These are phyloP conservation scores for Sinotaia quadrata DNA, from an alignment of 2,888 invertebrate genomes.

Conservation along the genomic window DNA sequence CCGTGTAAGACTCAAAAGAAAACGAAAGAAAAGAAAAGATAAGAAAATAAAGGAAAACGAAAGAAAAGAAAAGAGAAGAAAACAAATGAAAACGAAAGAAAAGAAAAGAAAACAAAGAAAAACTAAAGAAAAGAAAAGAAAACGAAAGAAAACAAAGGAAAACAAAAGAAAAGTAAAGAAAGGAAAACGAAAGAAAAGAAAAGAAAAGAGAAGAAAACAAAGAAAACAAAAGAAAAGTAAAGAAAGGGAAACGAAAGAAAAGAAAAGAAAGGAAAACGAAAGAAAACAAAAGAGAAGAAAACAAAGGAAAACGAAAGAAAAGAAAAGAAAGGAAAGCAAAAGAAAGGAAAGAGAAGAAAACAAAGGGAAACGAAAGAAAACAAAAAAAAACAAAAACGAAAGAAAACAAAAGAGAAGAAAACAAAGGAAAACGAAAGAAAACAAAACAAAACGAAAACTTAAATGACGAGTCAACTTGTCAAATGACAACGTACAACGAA, in stretches of 20 bases:
- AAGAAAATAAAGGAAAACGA: neutral
- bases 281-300: no score
- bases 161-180: neutral
- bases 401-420: neutral
- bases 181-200: no score
- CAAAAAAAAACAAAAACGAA: neutral
- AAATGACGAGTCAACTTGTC: neutral
- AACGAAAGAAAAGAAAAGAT: neutral
- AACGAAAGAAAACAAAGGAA: neutral
- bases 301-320: neutral
- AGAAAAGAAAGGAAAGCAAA: neutral
- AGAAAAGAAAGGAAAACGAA: neutral
- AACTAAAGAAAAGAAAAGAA: neutral
- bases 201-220: no score
- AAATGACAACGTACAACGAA: neutral
- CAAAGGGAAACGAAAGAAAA: no score
- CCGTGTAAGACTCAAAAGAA: no score
- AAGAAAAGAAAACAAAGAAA: neutral
- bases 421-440: neutral
- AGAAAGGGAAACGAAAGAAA: no score
- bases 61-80: neutral
- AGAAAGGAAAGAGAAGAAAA: no score
- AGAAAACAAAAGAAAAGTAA: no score
- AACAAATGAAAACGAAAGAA: neutral
- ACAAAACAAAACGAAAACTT: neutral